Evolutionary conservation across 2,888 invertebrate genomes (phyloP).

Genomic region (Unio pictorum): DNA sequence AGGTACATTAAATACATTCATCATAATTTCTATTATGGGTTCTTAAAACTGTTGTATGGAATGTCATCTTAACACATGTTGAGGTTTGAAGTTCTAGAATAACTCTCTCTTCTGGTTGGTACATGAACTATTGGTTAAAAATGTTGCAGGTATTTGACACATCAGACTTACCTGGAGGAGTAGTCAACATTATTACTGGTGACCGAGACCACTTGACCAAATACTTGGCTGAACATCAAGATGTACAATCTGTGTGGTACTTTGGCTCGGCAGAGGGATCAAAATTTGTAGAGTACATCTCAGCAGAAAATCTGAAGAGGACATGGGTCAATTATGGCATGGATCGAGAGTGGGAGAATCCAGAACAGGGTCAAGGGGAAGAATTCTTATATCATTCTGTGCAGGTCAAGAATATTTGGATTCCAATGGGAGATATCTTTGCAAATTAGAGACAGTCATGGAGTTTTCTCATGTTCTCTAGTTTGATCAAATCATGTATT

Average conservation of each 20-base stretch:
- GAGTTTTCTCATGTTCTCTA: too few relatives aligned
- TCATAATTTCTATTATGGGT: too few relatives aligned
- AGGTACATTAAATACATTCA: too few relatives aligned
- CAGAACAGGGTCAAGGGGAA: conserved; percentile 66
- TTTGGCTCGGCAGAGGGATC: conserved; percentile 69
- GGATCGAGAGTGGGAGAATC: conserved; percentile 64
- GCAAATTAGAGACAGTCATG: conserved; percentile 63
- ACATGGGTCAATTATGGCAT: conserved; percentile 72
- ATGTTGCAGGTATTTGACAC: conserved; percentile 71
- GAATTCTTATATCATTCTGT: conserved; percentile 71
- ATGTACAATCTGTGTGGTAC: conserved; percentile 71
- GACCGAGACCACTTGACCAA: conserved; percentile 68
- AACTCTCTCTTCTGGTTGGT: too few relatives aligned
- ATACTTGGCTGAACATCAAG: conserved; percentile 70
- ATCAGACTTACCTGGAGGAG: conserved; percentile 72
- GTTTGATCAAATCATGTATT: too few relatives aligned
- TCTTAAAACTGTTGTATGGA: too few relatives aligned
- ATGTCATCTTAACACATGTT: too few relatives aligned
- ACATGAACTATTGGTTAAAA: too few relatives aligned
- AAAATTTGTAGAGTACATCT: conserved; percentile 70
- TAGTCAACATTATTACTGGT: conserved; percentile 72
- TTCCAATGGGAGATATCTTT: conserved; percentile 73
- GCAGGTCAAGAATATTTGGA: conserved; percentile 72
- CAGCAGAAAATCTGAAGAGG: conserved; percentile 71
- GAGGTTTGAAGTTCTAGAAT: too few relatives aligned